Percentiles rank a stretch among this genome's conserved stretches.
These are phyloP conservation scores for Eulemur macaco DNA, from an alignment of 2,113 vertebrate species.

Conservation along the genomic window DNA sequence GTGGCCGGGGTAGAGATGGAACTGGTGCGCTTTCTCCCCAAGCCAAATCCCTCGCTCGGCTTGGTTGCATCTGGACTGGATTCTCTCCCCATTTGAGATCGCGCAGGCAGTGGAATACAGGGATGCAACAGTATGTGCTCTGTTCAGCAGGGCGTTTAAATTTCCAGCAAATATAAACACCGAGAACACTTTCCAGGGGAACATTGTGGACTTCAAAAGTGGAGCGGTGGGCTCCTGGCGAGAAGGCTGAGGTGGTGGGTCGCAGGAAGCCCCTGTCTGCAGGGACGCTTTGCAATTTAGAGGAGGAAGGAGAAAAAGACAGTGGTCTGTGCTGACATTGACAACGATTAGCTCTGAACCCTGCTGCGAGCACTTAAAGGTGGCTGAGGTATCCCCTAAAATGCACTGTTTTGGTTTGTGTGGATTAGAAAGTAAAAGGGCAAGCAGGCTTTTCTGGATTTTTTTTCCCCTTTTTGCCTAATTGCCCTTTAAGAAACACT, in stretches of 20 bases:
- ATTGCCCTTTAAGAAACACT: slow-evolving; percentile 47
- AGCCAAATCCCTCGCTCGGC: slow-evolving; percentile 15
- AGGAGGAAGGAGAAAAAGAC: background rate
- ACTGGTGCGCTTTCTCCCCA: background rate
- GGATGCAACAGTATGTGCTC: background rate
- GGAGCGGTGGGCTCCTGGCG: background rate
- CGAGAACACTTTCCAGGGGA: background rate
- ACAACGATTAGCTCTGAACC: background rate
- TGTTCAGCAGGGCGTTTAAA: slow-evolving; percentile 56
- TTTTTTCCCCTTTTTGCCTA: background rate
- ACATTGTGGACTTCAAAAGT: background rate
- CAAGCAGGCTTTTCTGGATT: background rate
- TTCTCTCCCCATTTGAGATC: slow-evolving; percentile 28
- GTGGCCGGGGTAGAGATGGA: background rate
- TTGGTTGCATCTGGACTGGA: slow-evolving; percentile 61
- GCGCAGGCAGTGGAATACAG: background rate
- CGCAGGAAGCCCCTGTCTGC: background rate
- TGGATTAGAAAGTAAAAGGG: background rate
- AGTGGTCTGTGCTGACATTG: slow-evolving; percentile 25
- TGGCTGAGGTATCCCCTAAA: background rate
- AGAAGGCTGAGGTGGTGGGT: background rate
- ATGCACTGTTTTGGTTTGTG: background rate
- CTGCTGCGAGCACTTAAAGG: slow-evolving; percentile 12
- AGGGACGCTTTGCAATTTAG: slow-evolving; percentile 16
- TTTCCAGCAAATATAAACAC: slow-evolving; percentile 20